phyloP scores from a whole-genome alignment of 1,140 invertebrate species.

The Drosophila sucinea region DNA sequence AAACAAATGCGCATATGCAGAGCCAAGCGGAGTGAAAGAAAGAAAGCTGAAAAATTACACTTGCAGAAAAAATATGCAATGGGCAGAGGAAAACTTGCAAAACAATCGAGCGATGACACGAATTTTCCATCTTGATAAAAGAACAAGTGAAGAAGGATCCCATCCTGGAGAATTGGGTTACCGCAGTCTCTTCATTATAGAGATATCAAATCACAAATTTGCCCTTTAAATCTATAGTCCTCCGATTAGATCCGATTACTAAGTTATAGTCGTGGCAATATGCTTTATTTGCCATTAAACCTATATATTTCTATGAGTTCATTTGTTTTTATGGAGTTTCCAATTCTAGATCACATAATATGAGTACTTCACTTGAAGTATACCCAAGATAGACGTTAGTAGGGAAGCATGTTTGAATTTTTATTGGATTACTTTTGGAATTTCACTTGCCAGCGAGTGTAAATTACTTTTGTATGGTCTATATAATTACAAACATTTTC shows the following conservation, averaged over 20 bases:
- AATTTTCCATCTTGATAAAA: no score
- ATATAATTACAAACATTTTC: conserved; percentile 13
- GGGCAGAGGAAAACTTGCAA: background rate
- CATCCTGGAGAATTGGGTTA: no score
- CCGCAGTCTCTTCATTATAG: no score
- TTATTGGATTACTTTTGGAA: background rate
- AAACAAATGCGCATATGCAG: conserved; percentile 74
- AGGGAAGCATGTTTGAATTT: background rate
- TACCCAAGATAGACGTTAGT: background rate
- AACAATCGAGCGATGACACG: background rate
- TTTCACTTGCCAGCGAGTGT: background rate
- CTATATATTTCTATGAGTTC: background rate
- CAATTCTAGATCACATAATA: background rate
- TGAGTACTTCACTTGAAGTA: background rate
- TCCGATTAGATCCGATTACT: no score
- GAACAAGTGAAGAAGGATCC: no score
- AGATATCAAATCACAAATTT: no score
- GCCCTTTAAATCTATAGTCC: no score
- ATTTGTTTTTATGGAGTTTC: background rate
- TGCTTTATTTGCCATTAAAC: no score
- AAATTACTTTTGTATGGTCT: conserved; percentile 2
- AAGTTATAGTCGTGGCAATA: no score
- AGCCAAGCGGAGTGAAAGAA: conserved; percentile 48
- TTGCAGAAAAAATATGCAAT: conserved; percentile 5
- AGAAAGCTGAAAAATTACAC: conserved; percentile 30